Conservation (phyloP, 2,797 vertebrate genomes). For the Amniataba percoides region DNA sequence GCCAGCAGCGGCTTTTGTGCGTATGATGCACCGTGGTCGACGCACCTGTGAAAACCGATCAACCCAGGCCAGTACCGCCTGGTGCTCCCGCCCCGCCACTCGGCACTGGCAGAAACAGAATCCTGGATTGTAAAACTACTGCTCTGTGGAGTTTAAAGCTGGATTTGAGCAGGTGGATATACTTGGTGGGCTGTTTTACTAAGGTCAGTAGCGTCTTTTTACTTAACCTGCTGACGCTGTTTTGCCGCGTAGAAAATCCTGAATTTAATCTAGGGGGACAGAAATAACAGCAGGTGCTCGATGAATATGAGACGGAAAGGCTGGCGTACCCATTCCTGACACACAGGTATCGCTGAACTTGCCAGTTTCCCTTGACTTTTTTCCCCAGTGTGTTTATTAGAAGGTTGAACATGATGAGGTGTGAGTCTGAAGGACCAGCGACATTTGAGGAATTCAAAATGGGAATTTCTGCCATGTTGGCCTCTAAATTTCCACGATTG, state of each 20-base stretch:
- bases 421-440: slow-evolving; percentile 35
- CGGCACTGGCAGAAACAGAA: slow-evolving; percentile 40
- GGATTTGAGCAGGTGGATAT: slow-evolving; percentile 81
- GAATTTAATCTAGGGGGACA: background rate
- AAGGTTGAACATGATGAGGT: slow-evolving; percentile 30
- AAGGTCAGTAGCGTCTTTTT: slow-evolving; percentile 80
- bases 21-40: slow-evolving; percentile 64
- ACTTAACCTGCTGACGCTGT: slow-evolving; percentile 41
- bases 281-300: slow-evolving; percentile 17
- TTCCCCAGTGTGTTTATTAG: slow-evolving; percentile 30
- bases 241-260: background rate
- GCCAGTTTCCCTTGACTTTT: slow-evolving; percentile 53
- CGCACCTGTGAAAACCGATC: slow-evolving; percentile 67
- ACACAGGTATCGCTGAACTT: slow-evolving; percentile 50
- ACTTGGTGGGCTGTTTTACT: slow-evolving; percentile 54
- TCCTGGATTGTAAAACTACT: slow-evolving; percentile 58
- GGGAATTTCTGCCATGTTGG: slow-evolving; percentile 50
- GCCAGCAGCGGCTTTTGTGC: slow-evolving; percentile 70
- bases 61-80: slow-evolving; percentile 55
- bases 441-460: slow-evolving; percentile 18
- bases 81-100: slow-evolving; percentile 45
- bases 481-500: slow-evolving; percentile 45
- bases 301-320: slow-evolving; percentile 19
- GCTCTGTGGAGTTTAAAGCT: slow-evolving; percentile 69
- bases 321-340: slow-evolving; percentile 28